Evolutionary conservation across 2,797 vertebrate genomes (phyloP), one percentile per base, ranked within the genome.

Genomic region (Lacerta bilineata): DNA sequence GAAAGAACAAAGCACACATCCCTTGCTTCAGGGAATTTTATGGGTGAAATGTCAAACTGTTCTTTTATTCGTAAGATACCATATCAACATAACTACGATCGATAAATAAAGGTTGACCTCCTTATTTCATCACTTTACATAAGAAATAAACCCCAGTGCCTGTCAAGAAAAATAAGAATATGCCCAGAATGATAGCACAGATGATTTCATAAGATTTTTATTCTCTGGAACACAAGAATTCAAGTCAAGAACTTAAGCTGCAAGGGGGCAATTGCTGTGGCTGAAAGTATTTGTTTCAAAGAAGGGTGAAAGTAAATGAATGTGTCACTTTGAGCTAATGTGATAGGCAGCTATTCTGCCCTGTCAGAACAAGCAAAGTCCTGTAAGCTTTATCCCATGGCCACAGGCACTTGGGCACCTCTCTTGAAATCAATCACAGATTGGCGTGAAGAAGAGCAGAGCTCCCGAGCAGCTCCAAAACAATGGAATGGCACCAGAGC

Each of bases 351-450:
- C 74, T 95, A 93, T 95, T 96, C 97, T 97, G 94, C 96, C 95
- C 95, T 96, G 97, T 97, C 97, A 95, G 93, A 96, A 97, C 97
- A 96, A 95, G 97, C 95, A 86, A 95, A 96, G 96, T 96, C 96
- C 97, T 96, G 97, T 94, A 97, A 96, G 95, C 94, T 91, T 95
- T 97, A 97, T 97, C 96, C 95, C 92, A 92, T 98, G 96, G 97
- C 98, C 98, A 98, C 97, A 95, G 96, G 96, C 95, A 94, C 93
- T 97, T 96, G 97, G 97, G 97, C 96, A 97, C 97, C 97, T 97
- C 97, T 97, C 97, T 88, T 96, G 97, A 98, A 98, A 98, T 98
- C 98, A 97, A 97, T 98, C 98, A 98, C 96, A 97, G 98, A 97
- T 97, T 98, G 97, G 94, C 92, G 94, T 95, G 94, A 97, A 96